Conservation (phyloP, 64 coral and sea anemone species). For the Stichodactyla helianthus region DNA sequence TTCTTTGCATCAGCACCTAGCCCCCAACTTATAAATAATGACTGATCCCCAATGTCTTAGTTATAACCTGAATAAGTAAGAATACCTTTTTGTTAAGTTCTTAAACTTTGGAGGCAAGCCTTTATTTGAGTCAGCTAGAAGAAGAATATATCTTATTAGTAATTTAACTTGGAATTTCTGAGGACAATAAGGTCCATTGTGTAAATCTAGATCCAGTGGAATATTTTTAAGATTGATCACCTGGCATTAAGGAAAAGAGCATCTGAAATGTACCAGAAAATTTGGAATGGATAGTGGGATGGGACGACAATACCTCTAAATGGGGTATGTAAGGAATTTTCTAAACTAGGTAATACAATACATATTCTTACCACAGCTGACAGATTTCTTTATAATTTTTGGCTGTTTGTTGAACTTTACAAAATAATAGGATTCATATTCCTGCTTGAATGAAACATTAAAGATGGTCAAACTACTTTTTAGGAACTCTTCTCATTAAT, state of each 20-base stretch:
- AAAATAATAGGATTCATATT: conserved; percentile 92
- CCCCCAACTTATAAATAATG: neutral
- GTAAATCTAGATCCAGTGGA: too few relatives aligned
- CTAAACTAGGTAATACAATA: neutral
- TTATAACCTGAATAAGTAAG: neutral
- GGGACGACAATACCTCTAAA: too few relatives aligned
- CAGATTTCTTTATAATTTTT: conserved; percentile 93
- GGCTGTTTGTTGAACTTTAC: conserved; percentile 92
- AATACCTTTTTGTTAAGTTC: conserved; percentile 62
- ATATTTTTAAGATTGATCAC: too few relatives aligned
- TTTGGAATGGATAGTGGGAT: neutral
- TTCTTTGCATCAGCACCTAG: too few relatives aligned
- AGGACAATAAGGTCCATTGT: too few relatives aligned
- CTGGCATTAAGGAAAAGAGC: too few relatives aligned
- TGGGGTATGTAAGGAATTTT: too few relatives aligned
- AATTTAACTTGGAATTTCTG: neutral
- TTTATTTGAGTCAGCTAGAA: conserved; percentile 68
- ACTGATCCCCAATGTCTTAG: neutral
- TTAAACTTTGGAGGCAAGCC: conserved; percentile 79
- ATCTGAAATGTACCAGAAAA: neutral
- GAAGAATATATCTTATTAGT: neutral
- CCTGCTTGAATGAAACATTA: conserved; percentile 33
- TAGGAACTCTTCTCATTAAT: too few relatives aligned
- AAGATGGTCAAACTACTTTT: too few relatives aligned
- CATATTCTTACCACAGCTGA: conserved; percentile 51